Evolutionary conservation across 1,140 invertebrate species (phyloP).

Genomic region (Drosophila ogumai): DNA sequence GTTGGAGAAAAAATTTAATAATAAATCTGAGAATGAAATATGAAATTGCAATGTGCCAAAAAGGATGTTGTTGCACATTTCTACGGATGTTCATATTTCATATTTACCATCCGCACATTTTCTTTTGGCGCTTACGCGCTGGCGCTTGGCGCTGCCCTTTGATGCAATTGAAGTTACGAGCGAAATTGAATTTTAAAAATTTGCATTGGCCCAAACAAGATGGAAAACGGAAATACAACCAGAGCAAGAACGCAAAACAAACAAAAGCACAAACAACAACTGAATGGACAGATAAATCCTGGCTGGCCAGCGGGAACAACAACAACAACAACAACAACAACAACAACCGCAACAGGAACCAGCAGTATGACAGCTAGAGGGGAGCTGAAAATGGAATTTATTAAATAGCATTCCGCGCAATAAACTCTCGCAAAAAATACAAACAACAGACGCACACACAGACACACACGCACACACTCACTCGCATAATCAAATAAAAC

Average conservation of each 20-base stretch:
- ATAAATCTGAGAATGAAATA: constrained; percentile 52
- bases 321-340: constrained; percentile 7
- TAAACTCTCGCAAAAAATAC: constrained; percentile 64
- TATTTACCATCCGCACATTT: constrained; percentile 33
- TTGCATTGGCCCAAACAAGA: constrained; percentile 64
- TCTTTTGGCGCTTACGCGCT: constrained; percentile 26
- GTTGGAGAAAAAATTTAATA: constrained; percentile 31
- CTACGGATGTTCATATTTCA: constrained; percentile 39
- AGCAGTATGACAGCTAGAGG: constrained; percentile 5
- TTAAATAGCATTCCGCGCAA: constrained; percentile 83
- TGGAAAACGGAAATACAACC: constrained; percentile 18
- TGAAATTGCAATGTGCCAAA: constrained; percentile 40
- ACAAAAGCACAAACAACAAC: constrained; percentile 31
- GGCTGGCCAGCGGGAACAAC: constrained; percentile 7
- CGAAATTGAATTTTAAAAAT: constrained; percentile 79
- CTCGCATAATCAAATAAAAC: constrained; percentile 53
- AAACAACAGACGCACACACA: constrained; percentile 38
- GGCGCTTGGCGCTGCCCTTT: constrained; percentile 36
- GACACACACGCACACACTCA: constrained; percentile 25
- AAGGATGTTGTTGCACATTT: constrained; percentile 36
- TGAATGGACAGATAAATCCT: constrained; percentile 69
- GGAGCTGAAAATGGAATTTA: constrained; percentile 75
- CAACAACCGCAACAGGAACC: constrained; percentile 4
- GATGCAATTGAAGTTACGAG: constrained; percentile 53
- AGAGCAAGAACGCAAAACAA: constrained; percentile 8